Evolutionary conservation across 2,888 invertebrate species (phyloP), one percentile per base, ranked within the genome.

Genomic region (Bedellia somnulentella): DNA sequence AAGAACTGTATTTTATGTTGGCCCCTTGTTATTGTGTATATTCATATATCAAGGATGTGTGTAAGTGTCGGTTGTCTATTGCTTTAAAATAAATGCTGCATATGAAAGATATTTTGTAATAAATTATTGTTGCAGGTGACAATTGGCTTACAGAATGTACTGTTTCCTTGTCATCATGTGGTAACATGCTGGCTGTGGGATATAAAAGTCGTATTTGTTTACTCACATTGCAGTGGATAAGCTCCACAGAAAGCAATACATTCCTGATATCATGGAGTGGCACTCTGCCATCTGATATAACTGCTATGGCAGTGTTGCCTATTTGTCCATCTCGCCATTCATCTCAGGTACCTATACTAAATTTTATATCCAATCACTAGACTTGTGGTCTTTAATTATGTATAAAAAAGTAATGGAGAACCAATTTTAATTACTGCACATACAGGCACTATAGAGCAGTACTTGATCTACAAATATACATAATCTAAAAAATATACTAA

Each of bases 261-360:
- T 76, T 66, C 39, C 39, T 75, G 13, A 62, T 71, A 37, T 58
- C 70, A 14, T 77, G 77, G 77, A 75, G 63, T 49, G 75, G 75
- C 10, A 66, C 70, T 24, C 42, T 76, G 29, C 54, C 60, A n/a
- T 45, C 57, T 15, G 68, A 73, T 26, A 57, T 71, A 33, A 59
- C 66, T 30, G 49, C 48, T 3, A 26, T 71, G 24, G 45, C 68
- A 25, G 48, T 58, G n/a, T 46, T 71, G 30, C 54, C 73, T 24
- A 68, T 75, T 41, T 70, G 68, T 33, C 67, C 75, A 34, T 55
- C 62, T 8, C 61, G 64, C 24, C 61, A 68, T 14, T 75, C 75
- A n/a, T 68, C 73, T 34, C 76, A 76, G 67, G 76, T 71, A 47
- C 13, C 5, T 28, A n/a, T n/a, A n/a, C n/a, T n/a, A n/a, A n/a